Evolutionary conservation across 2,888 invertebrate species (phyloP).

Genomic region (Leptinotarsa tumamoca): DNA sequence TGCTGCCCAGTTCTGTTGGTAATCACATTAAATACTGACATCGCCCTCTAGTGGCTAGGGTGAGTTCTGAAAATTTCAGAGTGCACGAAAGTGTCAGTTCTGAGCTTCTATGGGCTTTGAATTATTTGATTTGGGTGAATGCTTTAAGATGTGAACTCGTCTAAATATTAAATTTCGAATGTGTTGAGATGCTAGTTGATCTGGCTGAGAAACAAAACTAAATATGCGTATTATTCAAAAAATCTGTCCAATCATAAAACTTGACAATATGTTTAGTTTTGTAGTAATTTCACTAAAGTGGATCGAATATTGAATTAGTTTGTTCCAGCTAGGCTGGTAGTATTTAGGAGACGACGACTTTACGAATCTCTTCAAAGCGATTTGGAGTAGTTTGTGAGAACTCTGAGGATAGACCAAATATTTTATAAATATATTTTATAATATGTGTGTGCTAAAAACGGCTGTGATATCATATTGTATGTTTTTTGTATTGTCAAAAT

Average conservation of each 20-base stretch:
- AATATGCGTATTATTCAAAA: neutral
- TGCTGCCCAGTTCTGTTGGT: too few species aligned
- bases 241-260: neutral
- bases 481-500: slow-evolving; percentile 49
- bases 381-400: slow-evolving; percentile 27
- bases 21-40: too few species aligned
- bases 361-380: slow-evolving; percentile 21
- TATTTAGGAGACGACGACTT: neutral
- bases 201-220: neutral
- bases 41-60: too few species aligned
- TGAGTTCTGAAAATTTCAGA: too few species aligned
- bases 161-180: neutral
- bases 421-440: slow-evolving; percentile 36
- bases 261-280: neutral
- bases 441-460: slow-evolving; percentile 61
- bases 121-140: neutral
- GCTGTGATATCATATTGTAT: slow-evolving; percentile 61
- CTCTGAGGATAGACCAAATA: slow-evolving; percentile 45
- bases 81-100: too few species aligned
- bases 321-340: neutral
- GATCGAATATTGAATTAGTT: too few species aligned
- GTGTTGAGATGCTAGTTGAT: neutral
- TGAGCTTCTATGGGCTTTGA: too few species aligned
- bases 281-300: too few species aligned
- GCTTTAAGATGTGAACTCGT: neutral